Percentiles rank a stretch among this genome's conserved stretches.
phyloP scores from a whole-genome alignment of 2,888 invertebrate genomes.

The Sphaerophoria taeniata region DNA sequence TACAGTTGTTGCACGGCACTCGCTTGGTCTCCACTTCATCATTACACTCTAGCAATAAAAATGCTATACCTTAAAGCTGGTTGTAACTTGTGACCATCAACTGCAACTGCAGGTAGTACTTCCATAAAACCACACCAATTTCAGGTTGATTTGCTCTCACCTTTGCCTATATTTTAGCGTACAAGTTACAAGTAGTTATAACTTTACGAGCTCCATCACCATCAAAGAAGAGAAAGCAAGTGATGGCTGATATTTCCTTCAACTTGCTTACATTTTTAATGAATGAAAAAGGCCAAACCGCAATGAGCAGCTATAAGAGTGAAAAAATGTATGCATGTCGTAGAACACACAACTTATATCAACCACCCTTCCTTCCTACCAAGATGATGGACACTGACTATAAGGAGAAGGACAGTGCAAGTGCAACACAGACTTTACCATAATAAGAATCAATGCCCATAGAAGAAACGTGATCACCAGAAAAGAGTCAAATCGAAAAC shows the following conservation, averaged over 20 bases:
- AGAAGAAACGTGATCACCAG: constrained; percentile 58
- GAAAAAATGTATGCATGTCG: constrained; percentile 18
- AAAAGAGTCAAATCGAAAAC: constrained; percentile 24
- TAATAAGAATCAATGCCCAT: constrained; percentile 59
- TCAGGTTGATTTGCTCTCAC: constrained; percentile 68
- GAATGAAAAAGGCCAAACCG: constrained; percentile 68
- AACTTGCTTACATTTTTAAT: constrained; percentile 57
- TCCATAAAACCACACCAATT: constrained; percentile 69
- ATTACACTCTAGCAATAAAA: constrained; percentile 54
- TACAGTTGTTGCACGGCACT: constrained; percentile 22
- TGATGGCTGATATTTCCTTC: constrained; percentile 50
- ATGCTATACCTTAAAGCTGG: constrained; percentile 60
- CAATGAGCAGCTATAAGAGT: constrained; percentile 43
- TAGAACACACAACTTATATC: constrained; percentile 15
- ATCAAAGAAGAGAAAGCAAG: constrained; percentile 58
- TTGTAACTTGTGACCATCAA: constrained; percentile 46
- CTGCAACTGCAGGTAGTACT: constrained; percentile 15
- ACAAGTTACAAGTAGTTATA: neutral
- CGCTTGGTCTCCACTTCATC: constrained; percentile 38
- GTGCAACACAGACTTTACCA: constrained; percentile 36
- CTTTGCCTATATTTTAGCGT: constrained; percentile 31
- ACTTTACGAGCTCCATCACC: constrained; percentile 12
- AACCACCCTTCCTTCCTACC: constrained; percentile 64
- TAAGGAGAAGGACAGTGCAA: neutral
- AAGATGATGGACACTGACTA: constrained; percentile 4